Evolutionary conservation across 2,797 vertebrate genomes (phyloP).

Genomic region (Coreius guichenoti): DNA sequence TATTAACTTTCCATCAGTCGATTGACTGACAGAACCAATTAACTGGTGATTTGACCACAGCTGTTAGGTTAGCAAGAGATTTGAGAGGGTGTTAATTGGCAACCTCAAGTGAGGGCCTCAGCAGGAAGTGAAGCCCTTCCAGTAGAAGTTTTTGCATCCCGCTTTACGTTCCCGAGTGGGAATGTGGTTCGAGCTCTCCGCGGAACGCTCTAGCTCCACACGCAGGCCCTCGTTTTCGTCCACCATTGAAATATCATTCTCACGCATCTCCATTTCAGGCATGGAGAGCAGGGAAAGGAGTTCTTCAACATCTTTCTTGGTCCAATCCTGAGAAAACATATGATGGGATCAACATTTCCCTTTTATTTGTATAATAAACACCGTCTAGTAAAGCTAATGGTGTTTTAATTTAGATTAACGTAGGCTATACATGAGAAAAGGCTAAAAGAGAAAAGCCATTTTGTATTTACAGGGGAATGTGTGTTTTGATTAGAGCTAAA

Average conservation of each 20-base stretch:
- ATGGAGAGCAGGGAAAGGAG: conserved; percentile 75
- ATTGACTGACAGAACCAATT: conserved; percentile 39
- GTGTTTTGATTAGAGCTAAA: conserved; percentile 31
- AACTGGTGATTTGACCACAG: conserved; percentile 65
- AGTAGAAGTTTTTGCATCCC: conserved; percentile 83
- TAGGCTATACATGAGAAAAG: background rate
- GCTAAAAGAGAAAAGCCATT: conserved; percentile 3
- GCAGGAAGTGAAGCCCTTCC: conserved; percentile 82
- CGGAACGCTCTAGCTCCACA: conserved; percentile 74
- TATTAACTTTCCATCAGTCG: conserved; percentile 62
- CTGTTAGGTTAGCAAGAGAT: conserved; percentile 42
- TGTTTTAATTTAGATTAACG: background rate
- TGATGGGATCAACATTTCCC: background rate
- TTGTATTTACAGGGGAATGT: conserved; percentile 4
- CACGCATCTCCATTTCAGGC: conserved; percentile 67
- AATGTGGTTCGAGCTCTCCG: conserved; percentile 68
- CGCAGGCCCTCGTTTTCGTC: conserved; percentile 62
- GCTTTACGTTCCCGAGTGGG: conserved; percentile 77
- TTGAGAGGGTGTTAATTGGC: conserved; percentile 24
- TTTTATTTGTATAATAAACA: background rate
- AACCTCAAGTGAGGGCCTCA: conserved; percentile 53
- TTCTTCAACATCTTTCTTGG: conserved; percentile 74
- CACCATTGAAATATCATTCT: conserved; percentile 66
- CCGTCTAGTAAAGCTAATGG: background rate
- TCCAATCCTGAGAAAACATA: conserved; percentile 72